Evolutionary conservation across 2,797 vertebrate species (phyloP).

Genomic region (Todus mexicanus): DNA sequence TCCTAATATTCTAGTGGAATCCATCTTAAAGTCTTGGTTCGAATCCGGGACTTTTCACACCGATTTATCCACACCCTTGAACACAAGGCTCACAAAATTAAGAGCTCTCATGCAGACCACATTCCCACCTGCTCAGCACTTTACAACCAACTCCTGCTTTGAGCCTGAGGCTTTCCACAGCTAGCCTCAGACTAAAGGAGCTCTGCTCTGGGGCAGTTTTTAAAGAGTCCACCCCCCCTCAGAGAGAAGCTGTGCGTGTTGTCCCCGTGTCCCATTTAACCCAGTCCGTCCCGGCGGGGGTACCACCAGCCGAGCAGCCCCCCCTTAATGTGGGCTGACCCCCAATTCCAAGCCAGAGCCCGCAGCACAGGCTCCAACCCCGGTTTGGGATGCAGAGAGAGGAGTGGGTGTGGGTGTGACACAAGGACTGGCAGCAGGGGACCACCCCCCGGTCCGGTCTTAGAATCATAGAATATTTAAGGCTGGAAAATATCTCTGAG

Average conservation of each 20-base stretch:
- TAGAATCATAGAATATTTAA: too few relatives aligned
- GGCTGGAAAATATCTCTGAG: too few relatives aligned
- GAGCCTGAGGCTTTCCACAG: neutral
- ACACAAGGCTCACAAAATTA: neutral
- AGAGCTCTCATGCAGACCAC: neutral
- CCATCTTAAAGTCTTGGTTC: neutral
- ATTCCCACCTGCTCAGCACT: neutral
- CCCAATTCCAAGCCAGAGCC: too few relatives aligned
- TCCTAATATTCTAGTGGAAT: too few relatives aligned
- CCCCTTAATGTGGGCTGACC: too few relatives aligned
- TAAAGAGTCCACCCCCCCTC: neutral
- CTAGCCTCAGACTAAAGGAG: fast-evolving
- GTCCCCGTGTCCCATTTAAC: neutral
- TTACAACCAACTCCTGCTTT: neutral
- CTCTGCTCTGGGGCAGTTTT: neutral
- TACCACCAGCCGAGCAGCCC: too few relatives aligned
- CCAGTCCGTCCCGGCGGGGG: neutral
- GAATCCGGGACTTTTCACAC: neutral
- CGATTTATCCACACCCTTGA: neutral
- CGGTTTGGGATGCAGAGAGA: too few relatives aligned
- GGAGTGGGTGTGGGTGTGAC: too few relatives aligned
- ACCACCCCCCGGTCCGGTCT: too few relatives aligned
- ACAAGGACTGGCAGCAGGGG: too few relatives aligned
- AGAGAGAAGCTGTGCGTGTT: fast-evolving
- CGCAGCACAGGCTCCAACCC: too few relatives aligned